phyloP scores from a whole-genome alignment of 2,888 invertebrate genomes.

The Macropis europaea region DNA sequence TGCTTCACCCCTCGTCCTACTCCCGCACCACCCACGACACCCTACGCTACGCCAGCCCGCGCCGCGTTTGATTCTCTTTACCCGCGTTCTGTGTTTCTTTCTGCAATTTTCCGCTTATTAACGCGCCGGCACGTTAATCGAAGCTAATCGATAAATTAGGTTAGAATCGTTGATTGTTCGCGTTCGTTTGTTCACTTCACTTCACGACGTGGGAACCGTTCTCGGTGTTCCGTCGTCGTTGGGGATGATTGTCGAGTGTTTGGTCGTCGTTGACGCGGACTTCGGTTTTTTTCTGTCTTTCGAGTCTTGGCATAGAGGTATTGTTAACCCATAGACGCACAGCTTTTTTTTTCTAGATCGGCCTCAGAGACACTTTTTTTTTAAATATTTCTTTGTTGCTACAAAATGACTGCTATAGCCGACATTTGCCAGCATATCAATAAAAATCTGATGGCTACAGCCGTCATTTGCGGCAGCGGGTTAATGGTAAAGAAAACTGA shows the following conservation, averaged over 20 bases:
- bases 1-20: neutral
- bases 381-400: too few relatives aligned
- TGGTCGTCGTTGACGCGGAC: neutral
- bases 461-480: too few relatives aligned
- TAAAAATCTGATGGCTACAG: too few relatives aligned
- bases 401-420: too few relatives aligned
- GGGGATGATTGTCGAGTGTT: neutral
- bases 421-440: too few relatives aligned
- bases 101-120: constrained; percentile 53
- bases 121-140: constrained; percentile 47
- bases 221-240: neutral
- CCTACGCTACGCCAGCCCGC: constrained; percentile 26
- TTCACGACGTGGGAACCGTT: too few relatives aligned
- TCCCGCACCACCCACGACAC: constrained; percentile 11
- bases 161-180: neutral
- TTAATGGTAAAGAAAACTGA: too few relatives aligned
- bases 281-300: too few relatives aligned
- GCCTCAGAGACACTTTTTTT: neutral
- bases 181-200: too few relatives aligned
- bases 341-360: too few relatives aligned
- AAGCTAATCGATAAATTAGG: constrained; percentile 31
- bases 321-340: too few relatives aligned
- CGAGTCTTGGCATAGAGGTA: too few relatives aligned
- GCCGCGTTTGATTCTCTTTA: constrained; percentile 44
- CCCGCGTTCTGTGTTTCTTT: constrained; percentile 42